Conservation (phyloP, 2,888 invertebrate species). For the Dioctria linearis region DNA sequence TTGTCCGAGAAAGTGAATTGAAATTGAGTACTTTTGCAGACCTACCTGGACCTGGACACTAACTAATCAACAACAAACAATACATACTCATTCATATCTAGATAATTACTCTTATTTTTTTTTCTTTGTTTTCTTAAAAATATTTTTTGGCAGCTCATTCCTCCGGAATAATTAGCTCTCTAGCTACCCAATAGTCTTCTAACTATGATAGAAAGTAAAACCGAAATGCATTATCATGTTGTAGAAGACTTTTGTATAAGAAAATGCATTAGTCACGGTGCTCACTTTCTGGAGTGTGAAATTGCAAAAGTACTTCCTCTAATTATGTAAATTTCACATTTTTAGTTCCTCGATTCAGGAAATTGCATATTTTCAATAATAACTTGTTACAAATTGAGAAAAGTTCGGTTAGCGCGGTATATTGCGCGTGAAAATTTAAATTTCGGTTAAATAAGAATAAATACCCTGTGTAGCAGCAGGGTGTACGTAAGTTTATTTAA, state of each 20-base stretch:
- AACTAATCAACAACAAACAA: background rate
- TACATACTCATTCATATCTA: background rate
- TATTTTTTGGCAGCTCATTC: constrained; percentile 17
- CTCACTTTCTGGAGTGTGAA: constrained; percentile 41
- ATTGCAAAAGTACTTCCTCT: constrained; percentile 37
- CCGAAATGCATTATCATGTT: background rate
- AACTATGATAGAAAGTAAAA: constrained; percentile 18
- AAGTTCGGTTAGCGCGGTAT: constrained; percentile 3
- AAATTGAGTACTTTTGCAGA: background rate
- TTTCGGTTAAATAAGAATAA: background rate
- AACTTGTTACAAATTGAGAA: constrained; percentile 2
- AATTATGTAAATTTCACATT: constrained; percentile 41
- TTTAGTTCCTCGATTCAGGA: constrained; percentile 13
- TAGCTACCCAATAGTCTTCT: background rate
- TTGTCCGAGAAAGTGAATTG: constrained; percentile 31
- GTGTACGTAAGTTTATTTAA: no score
- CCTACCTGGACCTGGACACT: background rate
- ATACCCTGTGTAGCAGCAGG: no score
- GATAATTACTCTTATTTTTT: background rate
- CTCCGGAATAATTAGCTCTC: constrained; percentile 4
- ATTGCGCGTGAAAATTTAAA: constrained; percentile 24
- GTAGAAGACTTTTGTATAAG: background rate
- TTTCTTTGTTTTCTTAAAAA: background rate
- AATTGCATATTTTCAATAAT: constrained; percentile 12
- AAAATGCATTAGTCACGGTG: constrained; percentile 42